Evolutionary conservation across 2,888 invertebrate species (phyloP).

Genomic region (Drosophila quinaria): DNA sequence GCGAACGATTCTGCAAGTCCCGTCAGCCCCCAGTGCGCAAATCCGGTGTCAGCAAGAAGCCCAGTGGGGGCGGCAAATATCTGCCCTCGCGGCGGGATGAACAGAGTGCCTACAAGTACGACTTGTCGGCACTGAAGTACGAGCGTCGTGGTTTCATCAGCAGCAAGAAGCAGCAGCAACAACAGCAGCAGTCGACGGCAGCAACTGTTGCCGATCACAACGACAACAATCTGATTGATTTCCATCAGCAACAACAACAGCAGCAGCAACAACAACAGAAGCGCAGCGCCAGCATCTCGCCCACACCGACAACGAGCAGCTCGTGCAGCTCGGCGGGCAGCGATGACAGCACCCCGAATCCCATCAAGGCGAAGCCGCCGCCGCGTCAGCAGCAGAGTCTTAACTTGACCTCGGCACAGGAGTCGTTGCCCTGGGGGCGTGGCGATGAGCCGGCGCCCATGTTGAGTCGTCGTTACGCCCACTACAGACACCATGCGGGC

Average conservation of each 20-base stretch:
- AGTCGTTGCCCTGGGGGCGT: slow-evolving; percentile 85
- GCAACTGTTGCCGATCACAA: slow-evolving; percentile 82
- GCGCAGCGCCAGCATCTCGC: slow-evolving; percentile 72
- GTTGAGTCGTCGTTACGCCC: slow-evolving; percentile 85
- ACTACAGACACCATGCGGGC: slow-evolving; percentile 81
- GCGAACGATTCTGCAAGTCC: slow-evolving; percentile 89
- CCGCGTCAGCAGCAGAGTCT: slow-evolving; percentile 63
- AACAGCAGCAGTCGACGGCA: slow-evolving; percentile 54
- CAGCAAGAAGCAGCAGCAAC: slow-evolving; percentile 76
- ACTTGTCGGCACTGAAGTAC: slow-evolving; percentile 84
- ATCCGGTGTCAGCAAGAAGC: slow-evolving; percentile 84
- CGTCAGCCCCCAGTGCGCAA: slow-evolving; percentile 87
- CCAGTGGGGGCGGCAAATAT: slow-evolving; percentile 72
- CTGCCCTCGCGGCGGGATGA: slow-evolving; percentile 81
- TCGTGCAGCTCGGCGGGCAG: slow-evolving; percentile 71
- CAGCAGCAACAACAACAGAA: slow-evolving; percentile 66
- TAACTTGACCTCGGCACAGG: slow-evolving; percentile 80
- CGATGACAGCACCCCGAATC: slow-evolving; percentile 69
- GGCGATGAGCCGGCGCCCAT: slow-evolving; percentile 84
- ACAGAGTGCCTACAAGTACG: slow-evolving; percentile 85
- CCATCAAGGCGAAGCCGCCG: slow-evolving; percentile 66
- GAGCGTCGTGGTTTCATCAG: slow-evolving; percentile 85
- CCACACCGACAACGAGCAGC: slow-evolving; percentile 71
- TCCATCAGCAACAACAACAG: slow-evolving; percentile 75
- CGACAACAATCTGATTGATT: slow-evolving; percentile 85